Conservation (phyloP, 37 sponge, comb jelly and placozoan genomes). For the Geodia barretti region DNA sequence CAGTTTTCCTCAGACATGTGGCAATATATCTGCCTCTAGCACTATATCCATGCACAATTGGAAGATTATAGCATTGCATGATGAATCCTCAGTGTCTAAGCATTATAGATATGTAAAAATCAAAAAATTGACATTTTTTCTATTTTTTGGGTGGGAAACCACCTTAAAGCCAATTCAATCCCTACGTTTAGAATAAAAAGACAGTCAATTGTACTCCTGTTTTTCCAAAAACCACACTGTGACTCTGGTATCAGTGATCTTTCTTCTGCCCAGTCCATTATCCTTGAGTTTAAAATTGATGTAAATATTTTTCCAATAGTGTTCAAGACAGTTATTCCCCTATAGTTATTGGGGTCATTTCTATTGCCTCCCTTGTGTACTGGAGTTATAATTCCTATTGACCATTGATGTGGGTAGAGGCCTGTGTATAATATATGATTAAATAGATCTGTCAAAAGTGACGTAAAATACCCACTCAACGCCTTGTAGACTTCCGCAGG, state of each 20-base stretch:
- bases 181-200: background rate
- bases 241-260: background rate
- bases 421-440: background rate
- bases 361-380: background rate
- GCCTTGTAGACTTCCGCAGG: background rate
- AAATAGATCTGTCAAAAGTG: background rate
- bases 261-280: background rate
- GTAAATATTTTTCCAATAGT: background rate
- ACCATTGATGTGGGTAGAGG: background rate
- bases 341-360: background rate
- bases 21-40: too few relatives aligned
- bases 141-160: too few relatives aligned
- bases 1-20: too few relatives aligned
- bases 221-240: background rate
- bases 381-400: background rate
- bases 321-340: background rate
- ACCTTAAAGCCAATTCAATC: background rate
- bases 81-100: too few relatives aligned
- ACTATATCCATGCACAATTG: too few relatives aligned
- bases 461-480: background rate
- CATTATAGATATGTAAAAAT: too few relatives aligned
- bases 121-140: too few relatives aligned
- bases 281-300: background rate
- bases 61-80: too few relatives aligned
- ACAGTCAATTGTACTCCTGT: background rate